Percentiles rank a stretch among this genome's conserved stretches.
These are phyloP conservation scores for Leguminivora glycinivorella DNA, from an alignment of 1,140 invertebrate genomes.

Conservation along the genomic window DNA sequence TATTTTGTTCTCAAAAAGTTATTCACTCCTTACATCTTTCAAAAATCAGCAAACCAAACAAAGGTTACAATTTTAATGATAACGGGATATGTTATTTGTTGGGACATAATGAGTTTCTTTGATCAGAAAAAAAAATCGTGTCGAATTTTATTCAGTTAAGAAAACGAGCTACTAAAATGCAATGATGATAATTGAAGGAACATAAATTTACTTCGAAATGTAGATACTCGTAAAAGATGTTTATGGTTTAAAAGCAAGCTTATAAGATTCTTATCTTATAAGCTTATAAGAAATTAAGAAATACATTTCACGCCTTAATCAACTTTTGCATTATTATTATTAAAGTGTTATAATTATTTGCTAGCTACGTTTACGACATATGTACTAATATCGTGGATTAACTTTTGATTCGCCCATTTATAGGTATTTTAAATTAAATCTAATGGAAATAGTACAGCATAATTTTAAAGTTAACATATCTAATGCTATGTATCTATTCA, in stretches of 20 bases:
- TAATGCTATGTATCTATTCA: slow-evolving; percentile 26
- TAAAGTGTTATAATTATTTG: background rate
- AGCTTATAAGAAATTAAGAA: slow-evolving; percentile 13
- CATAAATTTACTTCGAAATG: slow-evolving; percentile 52
- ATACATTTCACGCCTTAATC: background rate
- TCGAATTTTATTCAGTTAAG: slow-evolving; percentile 39
- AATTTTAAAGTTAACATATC: slow-evolving; percentile 27
- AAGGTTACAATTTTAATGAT: slow-evolving; percentile 21
- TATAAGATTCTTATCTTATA: no score
- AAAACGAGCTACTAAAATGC: slow-evolving; percentile 44
- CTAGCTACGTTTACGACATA: background rate
- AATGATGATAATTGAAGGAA: slow-evolving; percentile 50
- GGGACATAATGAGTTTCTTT: slow-evolving; percentile 41
- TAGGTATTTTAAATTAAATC: background rate
- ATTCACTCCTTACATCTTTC: background rate
- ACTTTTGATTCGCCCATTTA: background rate
- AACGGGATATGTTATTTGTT: slow-evolving; percentile 34
- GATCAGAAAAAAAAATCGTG: slow-evolving; percentile 34
- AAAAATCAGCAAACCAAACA: background rate
- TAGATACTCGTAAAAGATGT: slow-evolving; percentile 54
- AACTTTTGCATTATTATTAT: background rate
- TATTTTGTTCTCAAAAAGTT: background rate
- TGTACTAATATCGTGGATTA: background rate
- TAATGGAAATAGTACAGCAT: slow-evolving; percentile 11
- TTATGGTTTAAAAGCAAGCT: slow-evolving; percentile 39